Evolutionary conservation across 1,140 invertebrate genomes (phyloP).

Genomic region (Hetaerina americana): DNA sequence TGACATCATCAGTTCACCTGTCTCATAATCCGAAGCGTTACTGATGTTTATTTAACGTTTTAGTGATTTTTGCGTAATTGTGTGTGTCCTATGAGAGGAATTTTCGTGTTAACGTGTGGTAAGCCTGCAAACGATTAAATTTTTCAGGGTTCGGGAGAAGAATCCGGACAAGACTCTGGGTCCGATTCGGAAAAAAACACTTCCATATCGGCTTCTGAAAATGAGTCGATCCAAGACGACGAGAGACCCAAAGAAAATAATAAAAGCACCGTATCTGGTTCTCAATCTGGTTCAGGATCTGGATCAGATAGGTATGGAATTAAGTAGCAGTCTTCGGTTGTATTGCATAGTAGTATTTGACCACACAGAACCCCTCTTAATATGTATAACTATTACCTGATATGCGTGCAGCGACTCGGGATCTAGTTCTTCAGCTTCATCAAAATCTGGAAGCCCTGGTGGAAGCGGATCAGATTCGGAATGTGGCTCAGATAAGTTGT

Average conservation of each 20-base stretch:
- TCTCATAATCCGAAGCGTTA: no score
- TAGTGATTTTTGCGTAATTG: no score
- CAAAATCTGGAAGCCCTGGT: constrained; percentile 25
- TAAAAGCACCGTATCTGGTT: constrained; percentile 41
- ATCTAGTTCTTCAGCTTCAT: constrained; percentile 30
- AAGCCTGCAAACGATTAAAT: no score
- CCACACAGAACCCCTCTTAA: no score
- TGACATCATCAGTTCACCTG: no score
- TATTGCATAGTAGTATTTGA: no score
- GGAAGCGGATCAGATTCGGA: constrained; percentile 16
- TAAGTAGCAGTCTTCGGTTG: no score
- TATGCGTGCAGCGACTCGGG: constrained; percentile 26
- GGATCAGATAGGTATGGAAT: constrained; percentile 41
- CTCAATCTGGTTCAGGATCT: constrained; percentile 38
- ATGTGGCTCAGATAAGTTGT: constrained; percentile 9
- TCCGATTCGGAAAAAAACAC: constrained; percentile 1
- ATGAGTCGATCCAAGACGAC: constrained; percentile 25
- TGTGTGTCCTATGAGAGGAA: no score
- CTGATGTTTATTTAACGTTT: no score
- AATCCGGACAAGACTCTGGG: constrained; percentile 30
- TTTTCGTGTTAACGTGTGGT: no score
- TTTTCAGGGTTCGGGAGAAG: constrained; percentile 34
- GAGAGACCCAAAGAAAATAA: constrained; percentile 26
- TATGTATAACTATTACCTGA: no score
- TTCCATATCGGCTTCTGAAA: constrained; percentile 40